phyloP scores from a whole-genome alignment of 2,113 vertebrate species.

The Arizona elegans region DNA sequence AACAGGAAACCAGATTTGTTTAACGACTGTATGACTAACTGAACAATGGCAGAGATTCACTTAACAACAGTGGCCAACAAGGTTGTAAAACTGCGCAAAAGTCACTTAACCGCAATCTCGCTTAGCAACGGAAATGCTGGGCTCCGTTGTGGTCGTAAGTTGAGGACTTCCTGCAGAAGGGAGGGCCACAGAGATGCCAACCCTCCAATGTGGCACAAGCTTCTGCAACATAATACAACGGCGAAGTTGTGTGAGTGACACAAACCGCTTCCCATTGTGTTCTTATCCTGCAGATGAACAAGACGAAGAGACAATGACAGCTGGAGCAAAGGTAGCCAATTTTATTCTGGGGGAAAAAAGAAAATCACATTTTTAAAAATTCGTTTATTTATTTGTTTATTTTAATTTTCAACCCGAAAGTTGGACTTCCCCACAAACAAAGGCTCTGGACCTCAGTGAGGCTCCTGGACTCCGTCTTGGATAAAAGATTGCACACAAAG shows the following conservation, averaged over 20 bases:
- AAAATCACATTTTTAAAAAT: too few relatives aligned
- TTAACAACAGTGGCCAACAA: neutral
- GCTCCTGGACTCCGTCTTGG: neutral
- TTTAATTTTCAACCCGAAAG: neutral
- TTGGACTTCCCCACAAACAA: too few relatives aligned
- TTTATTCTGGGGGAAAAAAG: neutral
- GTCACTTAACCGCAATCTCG: too few relatives aligned
- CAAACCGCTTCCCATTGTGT: accelerated
- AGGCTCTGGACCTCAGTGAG: neutral
- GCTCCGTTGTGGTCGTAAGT: too few relatives aligned
- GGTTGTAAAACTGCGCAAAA: neutral
- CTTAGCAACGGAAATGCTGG: too few relatives aligned
- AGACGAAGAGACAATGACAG: conserved; percentile 87
- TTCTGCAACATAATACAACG: accelerated
- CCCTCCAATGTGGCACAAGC: too few relatives aligned
- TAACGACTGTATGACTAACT: neutral
- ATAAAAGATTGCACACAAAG: too few relatives aligned
- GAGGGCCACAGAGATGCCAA: accelerated
- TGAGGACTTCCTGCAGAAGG: too few relatives aligned
- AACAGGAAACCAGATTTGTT: neutral
- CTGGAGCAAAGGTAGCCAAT: conserved; percentile 86
- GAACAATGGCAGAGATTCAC: neutral
- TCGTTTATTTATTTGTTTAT: neutral
- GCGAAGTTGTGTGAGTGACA: accelerated
- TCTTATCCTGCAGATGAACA: conserved; percentile 85